phyloP scores from a whole-genome alignment of 1,140 invertebrate species.

The Drosophila grimshawi region DNA sequence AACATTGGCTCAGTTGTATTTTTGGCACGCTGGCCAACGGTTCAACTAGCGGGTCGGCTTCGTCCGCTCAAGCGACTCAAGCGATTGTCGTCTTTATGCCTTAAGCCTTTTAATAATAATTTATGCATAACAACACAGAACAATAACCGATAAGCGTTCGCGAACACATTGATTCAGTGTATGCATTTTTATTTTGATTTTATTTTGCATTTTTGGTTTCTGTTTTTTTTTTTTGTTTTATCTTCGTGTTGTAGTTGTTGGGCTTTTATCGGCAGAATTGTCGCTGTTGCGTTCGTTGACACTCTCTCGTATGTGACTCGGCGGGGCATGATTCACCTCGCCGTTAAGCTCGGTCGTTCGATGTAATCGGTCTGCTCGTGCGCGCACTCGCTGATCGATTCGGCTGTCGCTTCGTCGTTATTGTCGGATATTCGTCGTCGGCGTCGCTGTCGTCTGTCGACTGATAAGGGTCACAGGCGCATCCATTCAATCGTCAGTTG shows the following conservation, averaged over 20 bases:
- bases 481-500: conserved; percentile 74
- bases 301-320: conserved; percentile 33
- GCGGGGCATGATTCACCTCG: conserved; percentile 71
- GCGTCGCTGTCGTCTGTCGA: conserved; percentile 20
- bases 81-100: background rate
- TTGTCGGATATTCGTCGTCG: conserved; percentile 9
- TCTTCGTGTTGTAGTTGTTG: background rate
- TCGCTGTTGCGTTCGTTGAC: conserved; percentile 9
- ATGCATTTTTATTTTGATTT: conserved; percentile 23
- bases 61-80: conserved; percentile 19
- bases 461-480: conserved; percentile 82
- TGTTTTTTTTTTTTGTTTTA: background rate
- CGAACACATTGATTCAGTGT: conserved; percentile 1
- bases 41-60: conserved; percentile 68
- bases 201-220: background rate
- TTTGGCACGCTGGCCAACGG: conserved; percentile 75
- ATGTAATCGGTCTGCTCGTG: conserved; percentile 75
- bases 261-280: conserved; percentile 8
- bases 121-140: conserved; percentile 15
- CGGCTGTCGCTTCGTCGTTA: conserved; percentile 36
- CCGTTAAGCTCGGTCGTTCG: conserved; percentile 52
- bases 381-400: conserved; percentile 78
- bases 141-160: conserved; percentile 24
- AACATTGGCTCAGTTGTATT: conserved; percentile 68
- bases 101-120: conserved; percentile 40